phyloP scores from a whole-genome alignment of 92 coral and sea anemone species.

The Chrysogorgia sp. region DNA sequence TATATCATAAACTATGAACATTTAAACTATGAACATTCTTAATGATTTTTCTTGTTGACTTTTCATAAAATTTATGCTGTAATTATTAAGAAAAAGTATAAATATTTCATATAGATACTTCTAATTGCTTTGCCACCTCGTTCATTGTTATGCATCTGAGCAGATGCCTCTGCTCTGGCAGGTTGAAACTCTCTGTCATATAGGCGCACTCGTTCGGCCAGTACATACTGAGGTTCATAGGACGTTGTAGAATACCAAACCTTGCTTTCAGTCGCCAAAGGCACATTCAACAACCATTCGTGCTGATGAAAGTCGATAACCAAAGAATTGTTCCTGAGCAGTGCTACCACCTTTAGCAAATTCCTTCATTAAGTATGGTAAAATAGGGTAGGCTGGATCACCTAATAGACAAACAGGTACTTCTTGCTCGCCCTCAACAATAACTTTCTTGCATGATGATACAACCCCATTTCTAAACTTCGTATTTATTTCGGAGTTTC shows the following conservation, averaged over 20 bases:
- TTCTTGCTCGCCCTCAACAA: not conserved
- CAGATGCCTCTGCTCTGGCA: constrained; percentile 25
- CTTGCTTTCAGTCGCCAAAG: constrained; percentile 16
- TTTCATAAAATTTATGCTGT: too few species aligned
- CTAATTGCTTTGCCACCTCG: constrained; percentile 22
- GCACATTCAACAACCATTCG: constrained; percentile 15
- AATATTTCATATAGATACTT: constrained; percentile 11
- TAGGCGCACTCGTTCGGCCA: constrained; percentile 13
- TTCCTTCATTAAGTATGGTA: too few species aligned
- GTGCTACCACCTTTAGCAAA: constrained; percentile 12
- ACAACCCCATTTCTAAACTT: not conserved
- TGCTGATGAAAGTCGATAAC: constrained; percentile 17
- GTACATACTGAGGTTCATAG: not conserved
- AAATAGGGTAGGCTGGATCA: too few species aligned
- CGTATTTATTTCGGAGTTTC: not conserved
- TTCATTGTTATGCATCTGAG: constrained; percentile 23
- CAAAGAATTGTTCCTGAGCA: constrained; percentile 24
- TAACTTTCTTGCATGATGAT: not conserved
- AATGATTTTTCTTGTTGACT: too few species aligned
- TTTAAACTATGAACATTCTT: too few species aligned
- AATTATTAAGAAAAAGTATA: not conserved
- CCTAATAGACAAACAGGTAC: constrained; percentile 3
- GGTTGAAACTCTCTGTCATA: constrained; percentile 57
- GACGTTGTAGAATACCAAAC: constrained; percentile 14
- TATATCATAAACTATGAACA: too few species aligned